These are phyloP conservation scores for Ceyx melanurus DNA, from an alignment of 2,113 vertebrate genomes.

Conservation along the genomic window DNA sequence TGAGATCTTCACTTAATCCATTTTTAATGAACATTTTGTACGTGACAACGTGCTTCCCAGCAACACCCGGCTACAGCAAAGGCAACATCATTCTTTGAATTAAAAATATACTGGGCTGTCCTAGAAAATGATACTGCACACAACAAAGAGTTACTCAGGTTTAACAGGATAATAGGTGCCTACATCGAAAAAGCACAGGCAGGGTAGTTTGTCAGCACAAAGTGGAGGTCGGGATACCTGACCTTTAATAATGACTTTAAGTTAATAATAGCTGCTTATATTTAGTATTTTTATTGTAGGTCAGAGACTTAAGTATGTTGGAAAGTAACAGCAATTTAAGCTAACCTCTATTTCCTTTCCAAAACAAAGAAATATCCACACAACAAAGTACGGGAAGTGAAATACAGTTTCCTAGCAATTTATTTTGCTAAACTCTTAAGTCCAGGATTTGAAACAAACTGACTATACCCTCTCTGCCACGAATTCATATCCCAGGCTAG, in stretches of 20 bases:
- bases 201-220: background rate
- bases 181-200: background rate
- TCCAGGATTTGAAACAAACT: background rate
- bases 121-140: background rate
- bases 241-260: background rate
- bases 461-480: background rate
- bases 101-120: background rate
- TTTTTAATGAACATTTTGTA: slow-evolving; percentile 35
- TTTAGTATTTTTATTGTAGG: slow-evolving; percentile 12
- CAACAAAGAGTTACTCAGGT: background rate
- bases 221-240: background rate
- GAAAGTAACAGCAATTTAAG: background rate
- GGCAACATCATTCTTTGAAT: background rate
- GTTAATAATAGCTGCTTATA: background rate
- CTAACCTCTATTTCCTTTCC: background rate
- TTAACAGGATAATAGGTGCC: background rate
- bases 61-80: background rate
- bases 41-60: background rate
- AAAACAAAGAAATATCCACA: too few relatives aligned
- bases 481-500: background rate
- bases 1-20: slow-evolving; percentile 15
- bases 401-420: background rate
- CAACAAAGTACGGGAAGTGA: background rate
- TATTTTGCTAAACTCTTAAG: background rate
- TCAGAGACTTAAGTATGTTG: background rate